Evolutionary conservation across 2,888 invertebrate genomes (phyloP), one percentile per base, ranked within the genome.

Genomic region (Dynastes tityus): DNA sequence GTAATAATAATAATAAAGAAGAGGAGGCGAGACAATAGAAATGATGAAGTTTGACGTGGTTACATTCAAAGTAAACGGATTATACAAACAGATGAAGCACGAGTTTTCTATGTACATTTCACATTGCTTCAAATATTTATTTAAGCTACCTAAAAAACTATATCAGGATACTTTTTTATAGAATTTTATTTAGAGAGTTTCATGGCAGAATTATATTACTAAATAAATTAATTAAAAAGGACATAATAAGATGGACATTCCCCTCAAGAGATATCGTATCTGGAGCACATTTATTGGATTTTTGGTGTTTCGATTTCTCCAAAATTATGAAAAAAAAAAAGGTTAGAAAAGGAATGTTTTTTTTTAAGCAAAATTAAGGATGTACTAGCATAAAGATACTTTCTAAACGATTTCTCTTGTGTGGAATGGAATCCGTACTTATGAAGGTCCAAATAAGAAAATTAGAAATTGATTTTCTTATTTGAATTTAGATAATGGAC

Each of bases 91-190:
- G 40, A 74, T 74, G 61, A 74, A 74, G 73, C 73, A 45, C 49
- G 61, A 74, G 61, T 61, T 61, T 55, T 27, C 61, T 74, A 74
- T 74, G 49, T 74, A 74, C 73, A 74, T 74, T 37, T 27, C 11
- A 22, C 45, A 74, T 74, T 74, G 61, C 73, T 74, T 74, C 61
- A 74, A 74, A 74, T 74, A 74, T 74, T 74, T 74, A 74, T 22
- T 27, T 61, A 61, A 74, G 73, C 73, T 74, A 74, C 73, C 73
- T 74, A 74, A 61, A 74, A 51, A 73, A 71, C 32, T 67, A 53
- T 49, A 37, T 55, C 13, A 37, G 58, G 37, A 71, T 71, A 71
- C 45, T 74, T 71, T 22, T 70, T 37, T 37, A 40, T 37, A 65
- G 16, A 37, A 40, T 53, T 55, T 55, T 73, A 61, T 61, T 74